Base-by-base conservation (phyloP, 2,113 vertebrate genomes). In the Notarius quadriscutis region DNA sequence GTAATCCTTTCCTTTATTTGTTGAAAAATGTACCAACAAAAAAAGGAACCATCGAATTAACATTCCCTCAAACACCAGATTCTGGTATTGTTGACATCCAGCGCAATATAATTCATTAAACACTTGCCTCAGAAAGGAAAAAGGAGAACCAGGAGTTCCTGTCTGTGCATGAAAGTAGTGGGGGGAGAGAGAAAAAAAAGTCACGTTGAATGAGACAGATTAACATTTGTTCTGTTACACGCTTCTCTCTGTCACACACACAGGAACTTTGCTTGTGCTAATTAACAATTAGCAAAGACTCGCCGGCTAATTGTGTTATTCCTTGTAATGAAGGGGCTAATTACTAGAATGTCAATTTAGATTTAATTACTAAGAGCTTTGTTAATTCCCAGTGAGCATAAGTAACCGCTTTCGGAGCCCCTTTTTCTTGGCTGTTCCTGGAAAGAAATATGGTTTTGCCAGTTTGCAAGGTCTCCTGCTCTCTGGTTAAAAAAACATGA, bases 291-390 rank as follows among this genome's bases (percentile, higher is more conserved):
- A 96, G 94, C 93, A 94, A 95, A 95, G 94, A 95, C 94, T 95
- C 93, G 92, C 93, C 94, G 94, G 95, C 95, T 95, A 96, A 96
- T 96, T 96, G 95, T 96, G 94, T 96, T 96, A 96, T 96, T 96
- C 94, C 95, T 96, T 93, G 95, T 96, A 96, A 96, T 96, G 95
- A 96, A 95, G 93, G 94, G 94, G 94, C 95, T 95, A 96, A 96
- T 96, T 96, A 95, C 95, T 93, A 94, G 94, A 96, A 96, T 96
- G 95, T 96, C 95, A 96, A 96, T 96, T 95, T 95, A 95, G 95
- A 96, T 96, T 96, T 96, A 95, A 96, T 96, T 95, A 96, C 95
- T 95, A 95, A 95, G 95, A 95, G 95, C 95, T 95, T 95, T 96
- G 95, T 94, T 96, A 95, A 96, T 95, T 96, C 95, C 95, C 95